Percentiles rank a stretch among this genome's conserved stretches.
Evolutionary conservation across 2,113 vertebrate species (phyloP).

Genomic region (Silurus meridionalis): DNA sequence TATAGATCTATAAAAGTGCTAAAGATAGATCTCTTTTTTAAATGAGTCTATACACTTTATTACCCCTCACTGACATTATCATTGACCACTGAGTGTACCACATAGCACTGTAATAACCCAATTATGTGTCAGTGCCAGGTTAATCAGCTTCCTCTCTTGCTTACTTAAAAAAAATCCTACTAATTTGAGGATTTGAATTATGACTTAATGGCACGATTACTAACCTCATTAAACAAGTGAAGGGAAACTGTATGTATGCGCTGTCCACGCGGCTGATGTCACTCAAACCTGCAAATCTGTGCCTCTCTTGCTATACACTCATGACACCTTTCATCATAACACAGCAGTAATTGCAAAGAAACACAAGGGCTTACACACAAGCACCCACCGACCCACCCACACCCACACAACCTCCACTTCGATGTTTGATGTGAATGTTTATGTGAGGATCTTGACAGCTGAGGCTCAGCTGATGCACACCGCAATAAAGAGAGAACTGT

Average conservation of each 20-base stretch:
- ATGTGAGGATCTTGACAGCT: neutral
- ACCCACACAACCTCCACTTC: neutral
- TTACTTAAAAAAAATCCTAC: slow-evolving; percentile 31
- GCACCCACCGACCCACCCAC: neutral
- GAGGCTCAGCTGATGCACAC: neutral
- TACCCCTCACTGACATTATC: slow-evolving; percentile 39
- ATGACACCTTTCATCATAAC: slow-evolving; percentile 13
- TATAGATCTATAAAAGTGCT: neutral
- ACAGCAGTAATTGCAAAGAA: slow-evolving; percentile 15
- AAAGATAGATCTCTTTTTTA: slow-evolving; percentile 7
- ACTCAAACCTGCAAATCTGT: neutral
- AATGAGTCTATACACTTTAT: slow-evolving; percentile 34
- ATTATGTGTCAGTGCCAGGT: neutral
- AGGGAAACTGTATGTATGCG: neutral
- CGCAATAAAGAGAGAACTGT: slow-evolving; percentile 8
- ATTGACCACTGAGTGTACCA: slow-evolving; percentile 35
- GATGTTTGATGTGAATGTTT: neutral
- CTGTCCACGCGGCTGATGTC: slow-evolving; percentile 8
- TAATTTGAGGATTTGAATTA: slow-evolving; percentile 13
- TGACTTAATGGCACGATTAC: slow-evolving; percentile 22
- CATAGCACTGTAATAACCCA: slow-evolving; percentile 36
- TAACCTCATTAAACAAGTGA: neutral
- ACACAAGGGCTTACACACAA: neutral
- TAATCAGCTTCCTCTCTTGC: slow-evolving; percentile 18
- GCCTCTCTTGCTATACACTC: neutral